Evolutionary conservation across 2,888 invertebrate species (phyloP).

Genomic region (Steromphala cineraria): DNA sequence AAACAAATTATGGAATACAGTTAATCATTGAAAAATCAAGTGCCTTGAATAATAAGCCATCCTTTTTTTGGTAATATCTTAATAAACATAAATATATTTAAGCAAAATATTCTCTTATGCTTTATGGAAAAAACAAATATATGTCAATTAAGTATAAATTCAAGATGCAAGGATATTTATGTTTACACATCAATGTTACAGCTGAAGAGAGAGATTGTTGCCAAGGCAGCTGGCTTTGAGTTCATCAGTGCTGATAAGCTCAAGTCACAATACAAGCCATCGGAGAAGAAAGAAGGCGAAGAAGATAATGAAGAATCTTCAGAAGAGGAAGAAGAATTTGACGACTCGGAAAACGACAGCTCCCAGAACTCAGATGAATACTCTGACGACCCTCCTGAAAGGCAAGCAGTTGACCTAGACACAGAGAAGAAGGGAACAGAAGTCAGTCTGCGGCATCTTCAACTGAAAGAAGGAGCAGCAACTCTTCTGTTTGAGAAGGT

Average conservation of each 20-base stretch:
- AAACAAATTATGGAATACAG: no score
- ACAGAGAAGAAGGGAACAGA: constrained; percentile 70
- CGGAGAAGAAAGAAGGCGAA: constrained; percentile 16
- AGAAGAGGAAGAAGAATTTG: constrained; percentile 24
- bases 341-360: constrained; percentile 22
- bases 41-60: no score
- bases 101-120: no score
- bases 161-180: no score
- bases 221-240: constrained; percentile 71
- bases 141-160: no score
- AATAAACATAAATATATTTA: no score
- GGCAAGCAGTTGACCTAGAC: constrained; percentile 23
- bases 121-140: no score
- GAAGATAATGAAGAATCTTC: constrained; percentile 17
- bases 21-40: no score
- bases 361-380: constrained; percentile 6
- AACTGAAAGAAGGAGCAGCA: constrained; percentile 67
- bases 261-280: constrained; percentile 38
- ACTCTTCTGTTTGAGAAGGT: constrained; percentile 67
- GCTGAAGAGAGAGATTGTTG: constrained; percentile 67
- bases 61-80: no score
- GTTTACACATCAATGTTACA: constrained; percentile 32
- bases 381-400: neutral
- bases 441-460: constrained; percentile 65
- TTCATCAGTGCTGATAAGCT: constrained; percentile 68